Evolutionary conservation across 2,113 vertebrate genomes (phyloP), one percentile per base, ranked within the genome.

Genomic region (Esox niger): DNA sequence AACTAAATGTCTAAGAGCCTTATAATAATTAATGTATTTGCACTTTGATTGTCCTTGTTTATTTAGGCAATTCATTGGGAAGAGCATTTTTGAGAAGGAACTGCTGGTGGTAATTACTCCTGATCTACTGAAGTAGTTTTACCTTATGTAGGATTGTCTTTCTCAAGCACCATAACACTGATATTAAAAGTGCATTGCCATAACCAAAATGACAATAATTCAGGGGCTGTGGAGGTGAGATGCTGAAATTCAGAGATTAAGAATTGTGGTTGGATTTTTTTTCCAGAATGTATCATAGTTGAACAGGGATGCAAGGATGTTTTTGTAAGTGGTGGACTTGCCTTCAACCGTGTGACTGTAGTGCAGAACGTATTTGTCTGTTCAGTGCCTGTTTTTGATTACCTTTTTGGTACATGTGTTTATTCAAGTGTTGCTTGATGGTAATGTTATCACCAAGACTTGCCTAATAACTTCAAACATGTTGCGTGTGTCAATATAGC

Each of bases 391-490:
- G 33, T 43, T 63, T 23, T 15, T 20, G 6, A 46, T 6, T 23
- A 63, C 13, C 30, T 49, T 5, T 47, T 31, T 20, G 20, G 46
- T 31, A 31, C 29, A 52, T 64, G 20, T 31, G 26, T 29, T 30
- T 47, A 13, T 30, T 52, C 20, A 11, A 31, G 43, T 43, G 17
- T 64, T 8, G 43, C 47, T 49, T 49, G 46, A 64, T 30, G 11
- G 21, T 17, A 21, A 26, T 52, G 54, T 33, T 35, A 20, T 74
- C 62, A 31, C 66, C 38, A 31, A 59, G 29, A 15, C 6, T 73
- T 13, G 15, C 62, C 62, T 57, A 49, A 64, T 55, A 64, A 64
- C 60, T 62, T 38, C 27, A 59, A 59, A 20, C 52, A 70, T 30
- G 74, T 8, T 23, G 8, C 1, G n/a, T 6, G 33, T 38, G 21